Base-by-base conservation (phyloP, 2,797 vertebrate genomes). In the Fringilla coelebs region DNA sequence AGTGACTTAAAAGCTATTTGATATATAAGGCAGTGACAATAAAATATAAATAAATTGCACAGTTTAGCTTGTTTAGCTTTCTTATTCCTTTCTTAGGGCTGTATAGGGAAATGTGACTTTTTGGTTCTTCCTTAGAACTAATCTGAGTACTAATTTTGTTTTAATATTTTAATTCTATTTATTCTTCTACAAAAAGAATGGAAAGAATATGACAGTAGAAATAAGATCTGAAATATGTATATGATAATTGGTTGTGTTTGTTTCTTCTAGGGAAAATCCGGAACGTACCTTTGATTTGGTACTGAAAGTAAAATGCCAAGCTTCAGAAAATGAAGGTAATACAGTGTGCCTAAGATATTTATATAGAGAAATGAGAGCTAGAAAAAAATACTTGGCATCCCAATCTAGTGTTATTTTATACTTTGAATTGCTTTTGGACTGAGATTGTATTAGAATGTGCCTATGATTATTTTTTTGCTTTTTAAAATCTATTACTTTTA, bases 251-350 rank as follows among this genome's bases (percentile, higher is more conserved):
- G 34, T 92, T 95, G n/a, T 94, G 29, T 95, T 94, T 96, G 22
- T 83, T 90, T 89, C 17, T 97, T 97, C 74, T 77, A 99, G 99
- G 97, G 98, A 99, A 98, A 99, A 98, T 96, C 99, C 99, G 94
- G 98, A 99, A 80, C 98, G 98, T 97, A 99, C 99, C 28, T 99
- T 99, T 98, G 99, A 99, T 98, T 98, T 99, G 98, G 98, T 99
- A 55, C 92, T 99, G 94, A 99, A 99, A 97, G 99, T 99, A 98
- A 98, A 98, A 82, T 99, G 99, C 94, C 99, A 98, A 48, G 60
- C 98, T 51, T 98, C 98, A 87, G 99, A 99, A 98, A 98, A 99
- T 65, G 98, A 99, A 97, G 99, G 99, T 99, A 98, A 96, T 48
- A 12, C 20, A 34, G 66, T 1, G 3, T 54, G 48, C 13, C 11